Base-by-base conservation (phyloP, 30 jellyfish, hydroid and myxozoan species). In the Pseudorhiza aurosa region DNA sequence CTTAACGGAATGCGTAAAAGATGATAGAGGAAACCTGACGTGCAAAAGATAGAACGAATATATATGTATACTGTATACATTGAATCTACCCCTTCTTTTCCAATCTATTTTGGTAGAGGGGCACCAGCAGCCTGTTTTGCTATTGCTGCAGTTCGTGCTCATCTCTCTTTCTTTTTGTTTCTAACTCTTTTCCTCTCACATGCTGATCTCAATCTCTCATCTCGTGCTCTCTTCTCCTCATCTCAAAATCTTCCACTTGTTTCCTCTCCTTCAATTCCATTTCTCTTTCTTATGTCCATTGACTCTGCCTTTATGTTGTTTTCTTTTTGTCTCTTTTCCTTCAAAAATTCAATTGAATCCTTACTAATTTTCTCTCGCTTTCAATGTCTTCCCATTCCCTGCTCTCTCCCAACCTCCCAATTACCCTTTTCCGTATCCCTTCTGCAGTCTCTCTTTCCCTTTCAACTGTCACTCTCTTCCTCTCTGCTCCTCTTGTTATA, bases 261-360 rank as follows among this genome's bases (percentile, higher is more conserved):
- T 6, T 46, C 60, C 60, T 46, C 60, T 27, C 19, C 19, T 46
- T 5, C 27, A 24, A 11, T 46, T 24, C 14, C 19, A 46, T 14
- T 46, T 46, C 19, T 46, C 60, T 46, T 46, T 46, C 60, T 46
- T 46, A 46, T 46, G 18, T 46, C 60, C 2, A 46, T 11, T 27
- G 14, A 24, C 60, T 46, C 46, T 77, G 18, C 29, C 57, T 59
- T 65, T 50, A 44, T 17, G 31, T 65, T 67, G 19, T 11, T n/a
- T 64, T 81, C 85, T 46, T 29, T 14, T 22, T 67, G 46, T 27
- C 49, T 11, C 58, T 65, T 62, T 28, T 47, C 83, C 53, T 35
- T 67, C 85, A 81, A 28, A 56, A 35, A 44, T 18, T 31, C 35
- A 28, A 81, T 5, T 24, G 92, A 64, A 28, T 81, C 92, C 57